Base-by-base conservation (phyloP, 2,888 invertebrate species). In the Eupeodes luniger region DNA sequence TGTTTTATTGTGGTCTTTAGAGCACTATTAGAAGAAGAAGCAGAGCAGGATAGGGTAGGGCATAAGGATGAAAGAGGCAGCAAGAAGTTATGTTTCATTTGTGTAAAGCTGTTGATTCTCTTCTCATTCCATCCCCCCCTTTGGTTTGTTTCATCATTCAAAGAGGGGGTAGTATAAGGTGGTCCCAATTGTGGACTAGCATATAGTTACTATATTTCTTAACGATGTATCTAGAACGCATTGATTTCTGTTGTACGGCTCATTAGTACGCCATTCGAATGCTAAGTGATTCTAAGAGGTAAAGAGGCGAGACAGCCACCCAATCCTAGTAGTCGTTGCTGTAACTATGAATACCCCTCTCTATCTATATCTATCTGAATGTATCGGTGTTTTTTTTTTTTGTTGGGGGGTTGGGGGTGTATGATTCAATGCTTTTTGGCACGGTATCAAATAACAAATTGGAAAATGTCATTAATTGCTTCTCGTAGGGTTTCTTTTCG, bases 361-460 rank as follows among this genome's bases (percentile, higher is more conserved):
- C 27, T 27, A 27, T 16, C 1, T 40, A 7, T 16, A 6, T 27
- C 27, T 27, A 27, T 10, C 4, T 40, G 2, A 11, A 6, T 5
- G 19, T 47, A 7, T 1, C 2, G 11, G 19, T 57, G 27, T 57
- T 10, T 4, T 16, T 76, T 77, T 67, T 74, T 85, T 49, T 53
- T 34, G 34, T 59, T 7, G 59, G 6, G 40, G 4, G 40, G 9
- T 9, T 5, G 49, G 53, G 81, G 76, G 80, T 80, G 83, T 84
- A 61, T 79, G 80, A 87, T 72, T 76, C 75, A 87, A 83, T 80
- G 83, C 83, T 80, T 76, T 76, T 87, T 76, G 80, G 80, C 83
- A 84, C 86, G 83, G 76, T 87, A 87, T 87, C 83, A 66, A 83
- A 66, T 87, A 84, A 83, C 86, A 83, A 87, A 87, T 87, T 84